Percentiles rank a stretch among this genome's conserved stretches.
These are phyloP conservation scores for Argyrosomus regius DNA, from an alignment of 2,797 vertebrate species.

Conservation along the genomic window DNA sequence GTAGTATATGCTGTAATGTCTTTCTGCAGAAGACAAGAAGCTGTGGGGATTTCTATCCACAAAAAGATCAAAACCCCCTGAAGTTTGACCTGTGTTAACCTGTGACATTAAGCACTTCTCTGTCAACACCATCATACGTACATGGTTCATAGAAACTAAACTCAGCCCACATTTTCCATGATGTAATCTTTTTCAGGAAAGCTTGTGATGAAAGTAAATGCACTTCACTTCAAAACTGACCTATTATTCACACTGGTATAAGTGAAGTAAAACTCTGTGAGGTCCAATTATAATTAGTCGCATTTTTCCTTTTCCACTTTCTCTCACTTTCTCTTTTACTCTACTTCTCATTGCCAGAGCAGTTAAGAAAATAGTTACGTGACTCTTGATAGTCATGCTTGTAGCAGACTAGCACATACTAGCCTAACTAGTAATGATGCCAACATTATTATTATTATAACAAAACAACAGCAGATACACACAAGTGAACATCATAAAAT, in stretches of 20 bases:
- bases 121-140: constrained; percentile 8
- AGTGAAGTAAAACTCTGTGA: constrained; percentile 14
- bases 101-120: constrained; percentile 63
- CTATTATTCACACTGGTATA: not conserved
- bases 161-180: constrained; percentile 29
- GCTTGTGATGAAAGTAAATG: constrained; percentile 2
- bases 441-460: not conserved
- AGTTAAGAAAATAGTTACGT: not conserved
- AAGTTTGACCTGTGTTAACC: constrained; percentile 38
- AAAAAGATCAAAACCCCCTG: constrained; percentile 52
- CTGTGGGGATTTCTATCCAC: constrained; percentile 47
- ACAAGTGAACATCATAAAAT: constrained; percentile 1
- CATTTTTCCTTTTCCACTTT: constrained; percentile 24
- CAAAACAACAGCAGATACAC: constrained; percentile 13
- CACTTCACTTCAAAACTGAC: not conserved
- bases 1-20: constrained; percentile 4
- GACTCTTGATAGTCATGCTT: not conserved
- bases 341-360: not conserved
- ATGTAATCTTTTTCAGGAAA: constrained; percentile 34
- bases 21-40: constrained; percentile 20
- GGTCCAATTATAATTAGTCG: constrained; percentile 14
- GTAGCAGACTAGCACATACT: constrained; percentile 23
- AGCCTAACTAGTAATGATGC: constrained; percentile 20
- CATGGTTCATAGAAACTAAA: constrained; percentile 28
- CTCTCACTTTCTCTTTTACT: constrained; percentile 9